Evolutionary conservation across 2,888 invertebrate species (phyloP), one percentile per base, ranked within the genome.

Genomic region (Digitonthophagus gazella): DNA sequence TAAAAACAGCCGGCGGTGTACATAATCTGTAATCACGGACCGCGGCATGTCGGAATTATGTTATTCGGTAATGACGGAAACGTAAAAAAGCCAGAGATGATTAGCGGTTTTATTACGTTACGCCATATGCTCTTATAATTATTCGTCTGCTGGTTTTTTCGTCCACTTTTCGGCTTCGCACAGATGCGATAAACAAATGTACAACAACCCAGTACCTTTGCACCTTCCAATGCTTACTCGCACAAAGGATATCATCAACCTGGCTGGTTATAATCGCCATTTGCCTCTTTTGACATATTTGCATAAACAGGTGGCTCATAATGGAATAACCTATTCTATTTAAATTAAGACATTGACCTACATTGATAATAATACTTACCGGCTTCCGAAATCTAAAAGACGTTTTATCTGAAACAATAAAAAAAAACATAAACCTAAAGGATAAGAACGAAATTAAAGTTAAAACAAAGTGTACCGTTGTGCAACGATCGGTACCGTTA

Each of bases 61-160:
- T 61, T 61, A 61, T 19, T 61, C 18, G 19, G 18, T 61, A 61
- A 61, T 61, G 61, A 61, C 61, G 61, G 61, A 61, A 61, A 20
- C 18, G 61, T 20, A 20, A 61, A 58, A 61, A 61, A 61, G 20
- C 16, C 61, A 20, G 61, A 18, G 61, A 61, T 61, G 61, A 61
- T 61, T 61, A 61, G 61, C 19, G 61, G 18, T 20, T 19, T 61
- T 61, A 61, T 61, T 61, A 20, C 61, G 61, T 61, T 61, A 61
- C 20, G 20, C 61, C 61, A 61, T 61, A 61, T 61, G 61, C 61
- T 61, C 61, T 61, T 61, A 61, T 61, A 61, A 61, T 61, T 61
- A 61, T 61, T 61, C n/a, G 61, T 18, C n/a, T 18, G 61, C 19
- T 18, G 61, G 19, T 61, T 15, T 15, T 61, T 61, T 61, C 61